Base-by-base conservation (phyloP, 2,888 invertebrate species). In the Xanthia icteritia region DNA sequence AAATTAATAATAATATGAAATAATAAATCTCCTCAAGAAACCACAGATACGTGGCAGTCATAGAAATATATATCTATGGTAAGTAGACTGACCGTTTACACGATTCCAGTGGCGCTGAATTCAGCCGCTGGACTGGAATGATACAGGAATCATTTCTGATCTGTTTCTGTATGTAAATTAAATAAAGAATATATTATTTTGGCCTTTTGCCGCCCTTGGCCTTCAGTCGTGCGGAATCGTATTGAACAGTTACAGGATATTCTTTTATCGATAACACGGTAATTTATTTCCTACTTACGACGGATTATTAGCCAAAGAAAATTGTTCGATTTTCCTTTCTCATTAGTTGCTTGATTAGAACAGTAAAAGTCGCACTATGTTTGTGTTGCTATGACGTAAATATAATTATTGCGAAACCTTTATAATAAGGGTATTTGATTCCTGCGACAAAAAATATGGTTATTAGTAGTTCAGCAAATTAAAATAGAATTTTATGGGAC, bases 291-390 rank as follows among this genome's bases (percentile, higher is more conserved):
- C 39, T 20, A 39, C 20, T 42, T n/a, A 42, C 20, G 58, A 39
- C 39, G 31, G 20, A 23, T 79, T 79, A 76, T 79, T 79, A 42
- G 58, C 9, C 15, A 2, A n/a, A 48, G 79, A 58, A 60, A 71
- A 79, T 51, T 79, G 31, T 15, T 5, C 15, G 4, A 11, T 79
- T 79, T 58, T 48, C 79, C 48, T 69, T 79, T 39, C 6, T 58
- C 23, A 67, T 56, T 48, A 9, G 45, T n/a, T 56, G 8, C 9
- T 51, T 48, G 69, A 48, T 68, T 48, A 11, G 17, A 15, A 58
- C 23, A 20, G 39, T 48, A 58, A 67, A 58, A 78, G 4, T 36
- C 2, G 9, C 17, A 11, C 20, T 8, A 23, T 42, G 23, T 76
- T 67, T 78, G 17, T 39, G 67, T 9, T 23, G 17, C 17, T 48